Base-by-base conservation (phyloP, 2,797 vertebrate species). In the Threskiornis aethiopicus region DNA sequence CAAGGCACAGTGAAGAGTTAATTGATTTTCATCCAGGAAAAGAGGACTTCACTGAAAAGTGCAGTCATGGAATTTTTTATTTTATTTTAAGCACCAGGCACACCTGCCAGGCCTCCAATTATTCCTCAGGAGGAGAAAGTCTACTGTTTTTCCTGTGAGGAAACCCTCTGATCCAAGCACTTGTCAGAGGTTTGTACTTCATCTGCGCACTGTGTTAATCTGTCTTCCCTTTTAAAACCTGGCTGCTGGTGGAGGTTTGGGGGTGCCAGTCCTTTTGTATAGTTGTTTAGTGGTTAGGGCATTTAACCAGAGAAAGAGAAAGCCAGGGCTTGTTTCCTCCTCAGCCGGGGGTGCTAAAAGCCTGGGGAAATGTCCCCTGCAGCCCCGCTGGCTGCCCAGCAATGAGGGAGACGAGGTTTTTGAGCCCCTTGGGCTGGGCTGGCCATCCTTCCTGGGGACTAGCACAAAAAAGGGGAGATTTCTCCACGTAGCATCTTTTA, bases 21-120 rank as follows among this genome's bases (percentile, higher is more conserved):
- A 97, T 97, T 97, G 97, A 96, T 96, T 97, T 97, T 96, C 95
- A 96, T 97, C 93, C 95, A 95, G 94, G 95, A 97, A 94, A 96
- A 93, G 97, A 95, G 95, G 89, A 96, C 96, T 97, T 96, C 96
- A 84, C 95, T 97, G 94, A 92, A 89, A 94, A 97, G 75, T 92
- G 92, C 92, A 85, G 75, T 85, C 90, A 84, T 76, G 93, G 95
- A 96, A 95, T 96, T 97, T 97, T 97, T 97, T 97, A 96, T 97
- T 97, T 97, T 92, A 95, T 92, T 96, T 96, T 92, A 96, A 96
- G 90, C 90, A 93, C 84, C 93, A 95, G 96, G 92, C 95, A 97
- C 97, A 97, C 96, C 96, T 97, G 96, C 95, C 96, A 96, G 95
- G 93, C 84, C 79, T 84, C 93, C 97, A 97, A 96, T 96, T 97